These are phyloP conservation scores for Harpalus rufipes DNA, from an alignment of 2,888 invertebrate genomes.

Conservation along the genomic window DNA sequence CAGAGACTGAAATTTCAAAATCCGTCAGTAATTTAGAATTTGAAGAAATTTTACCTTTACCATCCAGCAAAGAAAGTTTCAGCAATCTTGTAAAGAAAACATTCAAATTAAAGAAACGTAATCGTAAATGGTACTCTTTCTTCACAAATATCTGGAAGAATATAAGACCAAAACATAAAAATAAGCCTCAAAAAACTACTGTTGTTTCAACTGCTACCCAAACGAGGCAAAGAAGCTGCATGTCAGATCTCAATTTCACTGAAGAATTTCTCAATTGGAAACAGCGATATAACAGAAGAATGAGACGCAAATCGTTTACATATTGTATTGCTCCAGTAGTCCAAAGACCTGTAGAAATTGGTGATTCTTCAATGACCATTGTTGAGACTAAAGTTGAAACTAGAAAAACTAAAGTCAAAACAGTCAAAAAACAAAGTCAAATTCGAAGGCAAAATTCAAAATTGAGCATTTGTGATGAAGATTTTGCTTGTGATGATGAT, in stretches of 20 bases:
- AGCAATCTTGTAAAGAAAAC: not conserved
- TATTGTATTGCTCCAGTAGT: constrained; percentile 10
- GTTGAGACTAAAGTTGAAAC: constrained; percentile 3
- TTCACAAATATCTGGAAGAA: constrained; percentile 11
- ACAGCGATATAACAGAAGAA: constrained; percentile 23
- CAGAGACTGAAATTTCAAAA: constrained; percentile 33
- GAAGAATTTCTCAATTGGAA: constrained; percentile 14
- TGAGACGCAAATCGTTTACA: constrained; percentile 12
- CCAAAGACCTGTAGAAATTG: not conserved
- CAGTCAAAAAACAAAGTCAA: constrained; percentile 8
- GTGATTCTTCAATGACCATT: constrained; percentile 16
- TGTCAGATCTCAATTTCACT: not conserved
- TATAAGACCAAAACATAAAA: constrained; percentile 20
- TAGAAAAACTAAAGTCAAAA: constrained; percentile 13
- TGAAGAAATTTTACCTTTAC: constrained; percentile 29
- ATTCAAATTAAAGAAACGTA: not conserved
- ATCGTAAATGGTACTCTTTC: constrained; percentile 9
- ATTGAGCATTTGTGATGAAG: constrained; percentile 40
- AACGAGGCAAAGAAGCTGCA: not conserved
- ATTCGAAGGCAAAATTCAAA: constrained; percentile 31
- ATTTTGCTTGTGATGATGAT: constrained; percentile 28
- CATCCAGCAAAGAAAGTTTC: not conserved
- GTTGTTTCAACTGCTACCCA: constrained; percentile 35
- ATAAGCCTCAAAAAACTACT: not conserved
- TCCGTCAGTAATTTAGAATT: constrained; percentile 10